A percentile compares a stretch with the other conserved stretches of the same genome.
These are phyloP conservation scores for Copsychus sechellarum DNA, from an alignment of 2,113 vertebrate genomes.

Conservation along the genomic window DNA sequence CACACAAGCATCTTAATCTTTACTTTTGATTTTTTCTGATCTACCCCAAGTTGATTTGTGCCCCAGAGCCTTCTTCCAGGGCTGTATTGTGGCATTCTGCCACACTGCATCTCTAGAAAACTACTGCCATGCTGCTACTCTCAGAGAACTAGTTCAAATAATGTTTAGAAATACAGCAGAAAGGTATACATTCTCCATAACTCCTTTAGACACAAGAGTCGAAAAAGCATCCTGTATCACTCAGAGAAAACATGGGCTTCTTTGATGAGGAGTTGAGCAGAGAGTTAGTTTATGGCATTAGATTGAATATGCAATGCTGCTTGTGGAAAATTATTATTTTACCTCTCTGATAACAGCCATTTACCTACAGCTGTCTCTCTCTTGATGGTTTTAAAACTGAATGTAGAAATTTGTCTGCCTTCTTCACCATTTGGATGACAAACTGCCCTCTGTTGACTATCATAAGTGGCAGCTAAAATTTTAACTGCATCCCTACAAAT, in stretches of 20 bases:
- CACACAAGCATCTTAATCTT: neutral
- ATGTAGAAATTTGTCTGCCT: neutral
- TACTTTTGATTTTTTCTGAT: neutral
- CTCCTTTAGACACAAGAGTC: neutral
- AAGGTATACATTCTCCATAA: neutral
- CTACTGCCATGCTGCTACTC: neutral
- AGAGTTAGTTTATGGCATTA: neutral
- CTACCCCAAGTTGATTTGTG: neutral
- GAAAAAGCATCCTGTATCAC: neutral
- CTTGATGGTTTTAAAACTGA: neutral
- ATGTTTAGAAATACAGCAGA: neutral
- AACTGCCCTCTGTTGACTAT: neutral
- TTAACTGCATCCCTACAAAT: neutral
- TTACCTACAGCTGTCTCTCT: neutral
- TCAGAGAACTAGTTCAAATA: neutral
- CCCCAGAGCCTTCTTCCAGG: neutral
- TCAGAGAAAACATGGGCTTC: neutral
- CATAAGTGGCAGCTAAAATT: neutral
- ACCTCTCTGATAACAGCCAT: neutral
- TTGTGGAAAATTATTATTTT: neutral
- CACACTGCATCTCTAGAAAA: neutral
- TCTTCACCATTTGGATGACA: neutral
- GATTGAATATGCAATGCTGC: neutral
- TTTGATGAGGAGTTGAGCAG: neutral
- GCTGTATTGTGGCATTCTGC: neutral